Base-by-base conservation (phyloP, 1,140 invertebrate species). In the Apis cerana region DNA sequence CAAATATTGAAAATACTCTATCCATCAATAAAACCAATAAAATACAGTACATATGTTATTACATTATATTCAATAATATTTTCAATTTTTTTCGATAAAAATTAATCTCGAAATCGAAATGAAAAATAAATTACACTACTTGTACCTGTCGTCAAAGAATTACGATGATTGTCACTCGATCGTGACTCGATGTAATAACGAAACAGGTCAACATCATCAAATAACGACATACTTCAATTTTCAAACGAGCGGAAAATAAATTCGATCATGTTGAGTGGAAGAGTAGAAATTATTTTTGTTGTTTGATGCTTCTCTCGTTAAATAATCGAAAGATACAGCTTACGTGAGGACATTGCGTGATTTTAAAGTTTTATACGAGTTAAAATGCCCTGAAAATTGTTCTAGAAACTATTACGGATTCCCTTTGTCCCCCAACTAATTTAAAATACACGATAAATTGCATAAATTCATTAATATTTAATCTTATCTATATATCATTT, bases 261-360 rank as follows among this genome's bases (percentile, higher is more conserved):
- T 62, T 62, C 59, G 59, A 62, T 23, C 9, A 5, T 4, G 59
- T 2, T 19, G 59, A 59, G n/a, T 50, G 15, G 58, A 75, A 27
- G 23, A 59, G 7, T 10, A 21, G 43, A 21, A 62, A 75, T 50
- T 58, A 67, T 50, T 76, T 76, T 67, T 50, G 52, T 58, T 48
- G 11, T 1, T 17, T 15, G 54, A 9, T 19, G 5, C n/a, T 59
- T 10, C 27, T 52, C 48, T 33, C 11, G n/a, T 17, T 69, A 59
- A 58, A 79, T 59, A 61, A 78, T 69, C 58, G 13, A 19, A 23
- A 7, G 75, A 77, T 71, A 58, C 48, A 43, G 68, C 19, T 70
- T 52, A 67, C 77, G 76, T 79, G 67, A 27, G 67, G n/a, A 8
- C 48, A 27, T 79, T 70, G 76, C 76, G 59, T 79, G 68, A 79